Evolutionary conservation across 2,888 invertebrate genomes (phyloP).

Genomic region (Morpho deidamia): DNA sequence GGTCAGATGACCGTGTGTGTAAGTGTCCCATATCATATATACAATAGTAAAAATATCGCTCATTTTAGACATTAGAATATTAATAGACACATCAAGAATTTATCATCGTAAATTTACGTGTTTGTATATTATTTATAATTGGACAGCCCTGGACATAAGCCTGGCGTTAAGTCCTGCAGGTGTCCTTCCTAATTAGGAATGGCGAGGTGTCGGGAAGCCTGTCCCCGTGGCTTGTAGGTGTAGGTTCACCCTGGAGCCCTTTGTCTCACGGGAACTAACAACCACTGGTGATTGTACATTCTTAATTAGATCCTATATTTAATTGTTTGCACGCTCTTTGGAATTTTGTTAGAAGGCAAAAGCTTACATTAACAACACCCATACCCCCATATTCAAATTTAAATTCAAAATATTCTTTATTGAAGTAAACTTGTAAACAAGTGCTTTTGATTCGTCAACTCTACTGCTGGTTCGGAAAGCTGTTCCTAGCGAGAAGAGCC

Average conservation of each 20-base stretch:
- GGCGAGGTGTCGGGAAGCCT: slow-evolving; percentile 67
- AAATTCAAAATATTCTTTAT: too few species aligned
- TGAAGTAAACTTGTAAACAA: too few species aligned
- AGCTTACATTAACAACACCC: neutral
- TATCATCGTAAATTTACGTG: too few species aligned
- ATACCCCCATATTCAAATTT: neutral
- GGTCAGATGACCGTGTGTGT: too few species aligned
- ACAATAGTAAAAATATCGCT: too few species aligned
- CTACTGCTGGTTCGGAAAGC: too few species aligned
- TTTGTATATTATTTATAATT: neutral
- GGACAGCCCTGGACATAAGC: slow-evolving; percentile 50
- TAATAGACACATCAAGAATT: too few species aligned
- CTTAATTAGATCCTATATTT: slow-evolving; percentile 21
- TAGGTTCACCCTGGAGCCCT: slow-evolving; percentile 27
- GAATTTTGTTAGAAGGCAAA: slow-evolving; percentile 4
- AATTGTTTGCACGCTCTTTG: slow-evolving; percentile 4
- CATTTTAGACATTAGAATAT: too few species aligned
- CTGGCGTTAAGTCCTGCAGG: slow-evolving; percentile 53
- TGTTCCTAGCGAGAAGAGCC: too few species aligned
- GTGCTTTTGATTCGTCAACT: too few species aligned
- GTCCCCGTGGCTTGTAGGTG: slow-evolving; percentile 63
- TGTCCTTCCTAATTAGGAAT: slow-evolving; percentile 67
- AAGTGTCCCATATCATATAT: too few species aligned
- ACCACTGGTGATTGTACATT: slow-evolving; percentile 20
- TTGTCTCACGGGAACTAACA: slow-evolving; percentile 30